Conservation (phyloP, 2,797 vertebrate species). For the Brotula barbata region DNA sequence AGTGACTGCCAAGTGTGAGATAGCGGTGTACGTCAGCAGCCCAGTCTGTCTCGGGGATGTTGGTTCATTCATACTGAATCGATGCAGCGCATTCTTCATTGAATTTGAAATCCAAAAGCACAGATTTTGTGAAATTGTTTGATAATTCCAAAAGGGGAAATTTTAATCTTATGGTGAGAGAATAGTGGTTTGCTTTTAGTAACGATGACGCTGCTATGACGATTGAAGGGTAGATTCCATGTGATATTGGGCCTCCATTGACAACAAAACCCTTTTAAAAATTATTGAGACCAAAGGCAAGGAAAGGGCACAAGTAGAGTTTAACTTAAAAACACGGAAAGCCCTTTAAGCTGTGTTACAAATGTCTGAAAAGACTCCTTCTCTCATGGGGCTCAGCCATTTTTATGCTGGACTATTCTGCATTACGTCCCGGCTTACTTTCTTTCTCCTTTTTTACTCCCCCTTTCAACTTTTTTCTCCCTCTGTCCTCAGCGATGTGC, state of each 20-base stretch:
- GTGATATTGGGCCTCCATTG: neutral
- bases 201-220: too few species aligned
- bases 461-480: neutral
- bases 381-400: neutral
- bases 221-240: neutral
- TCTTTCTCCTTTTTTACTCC: slow-evolving; percentile 19
- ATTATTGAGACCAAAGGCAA: neutral
- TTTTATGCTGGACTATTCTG: neutral
- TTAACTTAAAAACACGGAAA: neutral
- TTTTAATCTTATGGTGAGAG: too few species aligned
- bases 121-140: too few species aligned
- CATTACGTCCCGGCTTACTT: slow-evolving; percentile 6
- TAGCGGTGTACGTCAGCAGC: slow-evolving; percentile 58
- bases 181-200: too few species aligned
- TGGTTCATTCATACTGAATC: slow-evolving; percentile 59
- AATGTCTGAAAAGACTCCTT: neutral
- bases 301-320: neutral
- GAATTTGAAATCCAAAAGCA: slow-evolving; percentile 41
- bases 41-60: slow-evolving; percentile 54
- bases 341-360: neutral
- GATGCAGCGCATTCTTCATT: slow-evolving; percentile 32
- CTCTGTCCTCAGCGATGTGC: slow-evolving; percentile 85
- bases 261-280: neutral
- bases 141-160: too few species aligned
- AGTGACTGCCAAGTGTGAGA: slow-evolving; percentile 64